Base-by-base conservation (phyloP, 2,888 invertebrate species). In the Hydraecia micacea region DNA sequence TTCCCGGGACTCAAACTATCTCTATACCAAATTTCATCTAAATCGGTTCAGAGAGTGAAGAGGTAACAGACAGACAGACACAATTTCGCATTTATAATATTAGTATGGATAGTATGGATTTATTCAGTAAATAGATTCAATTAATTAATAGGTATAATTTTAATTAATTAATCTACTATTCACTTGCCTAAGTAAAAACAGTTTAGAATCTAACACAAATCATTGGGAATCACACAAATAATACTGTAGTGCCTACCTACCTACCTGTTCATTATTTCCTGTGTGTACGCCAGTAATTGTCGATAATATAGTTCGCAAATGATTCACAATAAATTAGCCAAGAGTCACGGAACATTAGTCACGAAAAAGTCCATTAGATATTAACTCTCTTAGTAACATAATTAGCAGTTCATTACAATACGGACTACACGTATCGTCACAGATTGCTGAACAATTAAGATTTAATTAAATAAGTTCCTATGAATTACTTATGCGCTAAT, bases 341-440 rank as follows among this genome's bases (percentile, higher is more conserved):
- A 63, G 49, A 82, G 89, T 92, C 93, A 91, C 90, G 91, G 87
- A 86, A 79, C 79, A 90, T 90, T 85, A 88, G 91, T 91, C 91
- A 90, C 92, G 93, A 91, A 92, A 92, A 89, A 83, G 79, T 83
- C 87, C 86, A 90, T 90, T 90, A 88, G 46, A 77, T 86, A 88
- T 89, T 85, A 87, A 85, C 85, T 86, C 79, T 55, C 69, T 25
- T 83, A 90, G 90, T 89, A 90, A 87, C 88, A 81, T 86, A 89
- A 90, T 91, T 91, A 91, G 85, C 87, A 80, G 81, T 73, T 86
- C 82, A 85, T 89, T 83, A 83, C 46, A 58, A 65, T 63, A 73
- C 36, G 46, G 28, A 71, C 52, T 79, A 79, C 70, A 83, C 80
- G 80, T 42, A 78, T 73, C n/a, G 52, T 74, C 52, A n/a, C 70